Base-by-base conservation (phyloP, 1,140 invertebrate species). In the Drosophila novamexicana region DNA sequence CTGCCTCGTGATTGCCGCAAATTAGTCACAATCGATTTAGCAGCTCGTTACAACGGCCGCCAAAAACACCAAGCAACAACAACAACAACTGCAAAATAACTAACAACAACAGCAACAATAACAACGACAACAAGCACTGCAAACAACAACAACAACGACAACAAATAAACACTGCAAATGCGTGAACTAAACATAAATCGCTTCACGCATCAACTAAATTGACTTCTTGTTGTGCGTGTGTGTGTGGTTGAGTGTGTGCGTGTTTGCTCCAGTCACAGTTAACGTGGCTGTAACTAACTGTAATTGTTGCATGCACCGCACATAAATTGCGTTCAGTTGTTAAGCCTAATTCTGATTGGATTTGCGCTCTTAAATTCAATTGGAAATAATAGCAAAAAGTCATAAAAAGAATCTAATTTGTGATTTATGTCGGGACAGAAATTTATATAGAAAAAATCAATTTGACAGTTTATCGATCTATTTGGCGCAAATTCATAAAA, bases 1-100 rank as follows among this genome's bases (percentile, higher is more conserved):
- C 39, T 61, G 63, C 63, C 67, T 75, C 68, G 65, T 75, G 84
- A 67, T 84, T 88, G 83, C 80, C 84, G 69, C 84, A 85, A 83
- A 89, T 89, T 89, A 89, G 84, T 90, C 68, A 89, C 84, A 89
- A 84, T 73, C 84, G 85, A 89, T 90, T 89, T 89, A 68, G 77
- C 84, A 83, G 80, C 82, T 86, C 82, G 79, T 86, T 86, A 77
- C 62, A 56, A 37, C 76, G 71, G 70, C 79, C 83, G 79, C 83
- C 83, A 74, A 79, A 82, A 88, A 88, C 82, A 86, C 52, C 50
- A 62, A 62, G 22, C 56, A 44, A 32, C 75, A 74, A 57, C 6
- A 18, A 18, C 22, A 75, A 7, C 40, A n/a, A 69, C 6, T 8
- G 8, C 80, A 5, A 75, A 75, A 66, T 75, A 74, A 66, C 72